Percentiles rank a stretch among this genome's conserved stretches.
phyloP scores from a whole-genome alignment of 2,888 invertebrate genomes.

The Polietes domitor region DNA sequence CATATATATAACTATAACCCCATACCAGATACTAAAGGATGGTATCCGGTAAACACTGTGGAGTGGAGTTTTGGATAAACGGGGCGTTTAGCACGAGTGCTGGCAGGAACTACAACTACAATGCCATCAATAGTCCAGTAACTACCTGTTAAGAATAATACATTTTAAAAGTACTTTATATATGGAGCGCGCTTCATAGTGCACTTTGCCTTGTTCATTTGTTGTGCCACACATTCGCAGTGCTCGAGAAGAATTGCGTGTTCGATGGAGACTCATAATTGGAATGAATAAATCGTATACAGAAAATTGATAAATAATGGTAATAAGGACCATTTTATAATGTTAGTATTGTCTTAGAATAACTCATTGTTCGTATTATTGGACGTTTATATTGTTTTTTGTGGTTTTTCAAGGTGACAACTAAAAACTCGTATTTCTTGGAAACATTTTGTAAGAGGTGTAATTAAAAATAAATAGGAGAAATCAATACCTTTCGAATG shows the following conservation, averaged over 20 bases:
- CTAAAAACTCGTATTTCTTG: no score
- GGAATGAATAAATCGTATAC: neutral
- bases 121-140: conserved; percentile 45
- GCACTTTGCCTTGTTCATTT: conserved; percentile 15
- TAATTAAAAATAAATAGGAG: no score
- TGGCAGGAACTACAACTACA: conserved; percentile 26
- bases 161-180: conserved; percentile 43
- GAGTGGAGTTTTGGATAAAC: neutral
- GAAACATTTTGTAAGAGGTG: no score
- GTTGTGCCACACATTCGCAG: neutral
- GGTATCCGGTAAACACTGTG: neutral
- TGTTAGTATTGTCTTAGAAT: no score
- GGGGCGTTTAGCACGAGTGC: conserved; percentile 11
- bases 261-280: neutral
- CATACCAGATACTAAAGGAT: no score
- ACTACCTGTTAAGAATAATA: conserved; percentile 55
- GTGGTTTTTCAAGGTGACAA: no score
- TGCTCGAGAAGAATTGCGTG: neutral
- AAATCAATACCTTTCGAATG: no score
- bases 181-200: neutral
- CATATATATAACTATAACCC: no score
- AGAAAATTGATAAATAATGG: no score
- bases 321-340: no score
- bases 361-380: no score
- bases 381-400: no score